Evolutionary conservation across 1,140 invertebrate genomes (phyloP), one percentile per base, ranked within the genome.

Genomic region (Brachionus asplanchnoidis): DNA sequence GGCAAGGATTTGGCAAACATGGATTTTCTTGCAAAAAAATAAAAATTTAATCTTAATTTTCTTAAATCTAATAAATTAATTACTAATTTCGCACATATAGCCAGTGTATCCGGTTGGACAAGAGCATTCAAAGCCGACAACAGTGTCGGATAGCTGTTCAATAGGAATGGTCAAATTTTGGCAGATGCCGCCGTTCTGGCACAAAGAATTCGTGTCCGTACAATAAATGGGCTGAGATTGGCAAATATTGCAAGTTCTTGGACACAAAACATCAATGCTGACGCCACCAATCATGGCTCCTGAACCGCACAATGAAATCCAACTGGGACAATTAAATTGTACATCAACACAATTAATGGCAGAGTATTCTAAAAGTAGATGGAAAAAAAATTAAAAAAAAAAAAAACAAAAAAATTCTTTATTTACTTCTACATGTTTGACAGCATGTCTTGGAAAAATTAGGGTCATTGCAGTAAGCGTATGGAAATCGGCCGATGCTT

Each of bases 41-140:
- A 14, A 56, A 82, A 36, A 42, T 83, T 8, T 9, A 14, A 12
- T 2, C 23, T n/a, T 1, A 0, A 66, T 46, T n/a, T 20, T 32
- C 8, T 65, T 36, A 12, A n/a, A n/a, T 11, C 12, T 68, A n/a
- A 70, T 70, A n/a, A 68, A 66, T n/a, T 46, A 26, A 28, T 32
- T 83, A 70, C 77, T 98, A 26, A 94, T 86, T 70, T 86, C 86
- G 77, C 87, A 87, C 23, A 87, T 68, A 17, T 32, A 36, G 14
- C 88, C 88, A 83, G 87, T 87, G 73, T 85, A 86, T 56, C 87
- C 88, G 32, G 86, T 84, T 14, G 86, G 85, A 80, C 88, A 89
- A 17, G 70, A 6, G 75, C 88, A 89, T 0, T 95, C 96, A 73
- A 84, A 84, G 6, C 79, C 79, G 12, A 82, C 12, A 23, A 82